phyloP scores from a whole-genome alignment of 2,113 vertebrate species.

The Cheirogaleus medius region DNA sequence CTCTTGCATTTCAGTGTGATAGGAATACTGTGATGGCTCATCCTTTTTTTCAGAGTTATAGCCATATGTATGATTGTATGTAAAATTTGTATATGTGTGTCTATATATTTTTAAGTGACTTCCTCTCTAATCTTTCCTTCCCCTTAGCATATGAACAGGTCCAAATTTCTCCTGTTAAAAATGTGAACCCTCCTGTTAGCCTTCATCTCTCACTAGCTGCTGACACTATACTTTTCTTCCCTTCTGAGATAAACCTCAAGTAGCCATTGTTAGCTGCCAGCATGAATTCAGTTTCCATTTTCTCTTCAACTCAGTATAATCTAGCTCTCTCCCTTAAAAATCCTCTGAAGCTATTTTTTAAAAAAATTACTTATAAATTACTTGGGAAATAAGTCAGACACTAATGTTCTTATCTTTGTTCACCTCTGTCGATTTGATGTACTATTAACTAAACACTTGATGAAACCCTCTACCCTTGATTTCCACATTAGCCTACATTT shows the following conservation, averaged over 20 bases:
- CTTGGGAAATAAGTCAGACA: neutral
- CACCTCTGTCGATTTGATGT: neutral
- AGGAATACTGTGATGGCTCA: neutral
- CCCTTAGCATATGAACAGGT: neutral
- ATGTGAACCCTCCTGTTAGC: neutral
- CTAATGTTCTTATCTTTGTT: neutral
- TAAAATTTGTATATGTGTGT: neutral
- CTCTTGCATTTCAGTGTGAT: neutral
- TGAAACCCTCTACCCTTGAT: neutral
- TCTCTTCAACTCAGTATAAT: neutral
- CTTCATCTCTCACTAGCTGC: neutral
- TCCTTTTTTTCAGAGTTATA: neutral
- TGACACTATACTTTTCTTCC: neutral
- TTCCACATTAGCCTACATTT: neutral
- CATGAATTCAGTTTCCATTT: conserved; percentile 1
- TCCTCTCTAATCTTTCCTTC: neutral
- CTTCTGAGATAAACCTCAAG: neutral
- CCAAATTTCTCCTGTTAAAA: neutral
- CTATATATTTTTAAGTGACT: neutral
- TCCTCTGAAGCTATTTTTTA: neutral
- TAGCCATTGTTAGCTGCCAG: neutral
- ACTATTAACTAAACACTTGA: neutral
- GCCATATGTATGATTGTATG: neutral
- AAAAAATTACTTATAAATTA: neutral
- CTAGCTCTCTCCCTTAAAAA: neutral